A percentile compares a stretch with the other conserved stretches of the same genome.
Evolutionary conservation across 2,113 vertebrate species (phyloP).

Genomic region (Bubo scandiacus): DNA sequence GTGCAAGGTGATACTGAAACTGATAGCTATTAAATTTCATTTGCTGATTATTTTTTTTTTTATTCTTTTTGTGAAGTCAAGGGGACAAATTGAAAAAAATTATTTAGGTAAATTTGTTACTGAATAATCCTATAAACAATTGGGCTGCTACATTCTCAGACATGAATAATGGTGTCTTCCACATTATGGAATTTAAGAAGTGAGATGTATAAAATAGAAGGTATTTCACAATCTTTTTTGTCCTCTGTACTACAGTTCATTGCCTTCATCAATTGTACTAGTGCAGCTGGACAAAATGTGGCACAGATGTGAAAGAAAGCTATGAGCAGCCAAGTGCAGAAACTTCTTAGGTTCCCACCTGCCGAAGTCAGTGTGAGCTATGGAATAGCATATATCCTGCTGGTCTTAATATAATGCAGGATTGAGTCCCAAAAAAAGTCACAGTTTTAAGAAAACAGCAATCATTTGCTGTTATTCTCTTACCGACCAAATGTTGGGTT

Average conservation of each 20-base stretch:
- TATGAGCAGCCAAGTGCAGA: neutral
- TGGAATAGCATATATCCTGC: neutral
- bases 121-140: neutral
- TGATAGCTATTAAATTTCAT: neutral
- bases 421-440: neutral
- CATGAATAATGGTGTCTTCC: neutral
- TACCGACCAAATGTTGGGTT: neutral
- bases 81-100: neutral
- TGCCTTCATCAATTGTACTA: neutral
- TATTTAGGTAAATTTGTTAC: neutral
- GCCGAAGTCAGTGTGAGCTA: neutral
- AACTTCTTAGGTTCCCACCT: neutral
- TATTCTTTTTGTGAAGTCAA: neutral
- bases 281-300: neutral
- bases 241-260: neutral
- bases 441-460: neutral
- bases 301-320: neutral
- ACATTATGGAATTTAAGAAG: neutral
- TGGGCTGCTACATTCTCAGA: neutral
- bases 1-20: neutral
- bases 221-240: neutral
- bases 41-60: neutral
- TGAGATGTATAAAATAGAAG: neutral
- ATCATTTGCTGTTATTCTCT: neutral
- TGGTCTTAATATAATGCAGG: neutral